Percentiles rank a stretch among this genome's conserved stretches.
Conservation (phyloP, 2,113 vertebrate species). For the Aphelocoma coerulescens region DNA sequence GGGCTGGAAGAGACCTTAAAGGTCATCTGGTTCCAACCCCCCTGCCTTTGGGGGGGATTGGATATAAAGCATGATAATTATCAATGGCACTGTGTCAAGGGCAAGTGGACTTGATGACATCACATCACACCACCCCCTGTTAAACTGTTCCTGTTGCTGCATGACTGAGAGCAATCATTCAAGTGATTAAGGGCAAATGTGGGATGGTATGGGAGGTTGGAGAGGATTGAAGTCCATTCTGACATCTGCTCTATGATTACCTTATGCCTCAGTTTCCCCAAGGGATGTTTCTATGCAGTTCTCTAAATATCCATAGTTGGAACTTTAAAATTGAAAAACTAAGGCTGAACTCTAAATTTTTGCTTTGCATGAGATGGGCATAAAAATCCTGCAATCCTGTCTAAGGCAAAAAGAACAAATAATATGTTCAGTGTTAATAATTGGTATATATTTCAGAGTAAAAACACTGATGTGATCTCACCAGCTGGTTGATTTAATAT, state of each 20-base stretch:
- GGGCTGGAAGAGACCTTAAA: neutral
- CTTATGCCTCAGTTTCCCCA: neutral
- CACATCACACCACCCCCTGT: neutral
- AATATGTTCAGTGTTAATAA: conserved; percentile 69
- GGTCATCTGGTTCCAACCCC: neutral
- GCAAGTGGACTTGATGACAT: neutral
- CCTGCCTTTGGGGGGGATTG: neutral
- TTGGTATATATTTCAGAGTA: conserved; percentile 52
- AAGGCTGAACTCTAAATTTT: neutral
- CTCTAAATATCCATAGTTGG: neutral
- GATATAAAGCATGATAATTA: neutral
- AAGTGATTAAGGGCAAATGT: neutral
- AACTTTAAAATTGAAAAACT: neutral
- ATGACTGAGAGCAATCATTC: neutral
- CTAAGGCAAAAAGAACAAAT: neutral
- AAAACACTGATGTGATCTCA: conserved; percentile 57
- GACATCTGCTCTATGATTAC: neutral
- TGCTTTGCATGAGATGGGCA: neutral
- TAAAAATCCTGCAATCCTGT: neutral
- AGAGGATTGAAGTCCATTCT: neutral
- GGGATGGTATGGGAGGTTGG: neutral
- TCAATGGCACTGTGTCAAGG: neutral
- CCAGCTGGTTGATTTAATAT: conserved; percentile 79
- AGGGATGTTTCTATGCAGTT: neutral
- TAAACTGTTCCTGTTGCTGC: neutral